phyloP scores from a whole-genome alignment of 2,888 invertebrate genomes.

The Limnephilus lunatus region DNA sequence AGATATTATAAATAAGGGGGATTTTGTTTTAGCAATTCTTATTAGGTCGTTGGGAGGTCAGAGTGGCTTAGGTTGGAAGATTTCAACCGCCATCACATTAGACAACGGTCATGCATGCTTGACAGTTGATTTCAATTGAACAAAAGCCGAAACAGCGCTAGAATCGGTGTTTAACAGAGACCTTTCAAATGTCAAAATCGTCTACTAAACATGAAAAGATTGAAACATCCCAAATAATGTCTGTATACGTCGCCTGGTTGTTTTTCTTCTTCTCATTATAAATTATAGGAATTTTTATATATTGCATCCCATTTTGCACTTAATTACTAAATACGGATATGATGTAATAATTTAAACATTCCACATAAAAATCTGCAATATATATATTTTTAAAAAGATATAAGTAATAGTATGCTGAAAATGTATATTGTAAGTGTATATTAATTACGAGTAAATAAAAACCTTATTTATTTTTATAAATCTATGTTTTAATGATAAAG shows the following conservation, averaged over 20 bases:
- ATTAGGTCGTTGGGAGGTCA: too few species aligned
- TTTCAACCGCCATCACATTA: not conserved
- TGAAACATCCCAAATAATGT: not conserved
- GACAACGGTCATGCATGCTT: too few species aligned
- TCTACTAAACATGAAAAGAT: not conserved
- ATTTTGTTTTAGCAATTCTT: too few species aligned
- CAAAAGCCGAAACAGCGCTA: too few species aligned
- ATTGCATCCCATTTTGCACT: not conserved
- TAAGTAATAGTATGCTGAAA: not conserved
- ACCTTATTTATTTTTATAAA: slow-evolving; percentile 29
- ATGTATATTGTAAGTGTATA: not conserved
- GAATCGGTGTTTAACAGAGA: not conserved
- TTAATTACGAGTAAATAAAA: slow-evolving; percentile 16
- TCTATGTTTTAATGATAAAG: slow-evolving; percentile 37
- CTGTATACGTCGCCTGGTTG: not conserved
- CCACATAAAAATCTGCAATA: not conserved
- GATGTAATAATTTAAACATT: not conserved
- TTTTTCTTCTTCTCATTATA: not conserved
- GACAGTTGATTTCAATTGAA: too few species aligned
- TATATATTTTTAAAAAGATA: not conserved
- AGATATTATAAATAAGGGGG: too few species aligned
- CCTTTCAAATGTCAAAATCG: too few species aligned
- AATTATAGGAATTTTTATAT: not conserved
- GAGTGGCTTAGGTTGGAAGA: not conserved
- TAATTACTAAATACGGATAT: too few species aligned